A percentile compares a stretch with the other conserved stretches of the same genome.
Evolutionary conservation across 2,888 invertebrate genomes (phyloP).

Genomic region (Glyphotaelius pellucidus): DNA sequence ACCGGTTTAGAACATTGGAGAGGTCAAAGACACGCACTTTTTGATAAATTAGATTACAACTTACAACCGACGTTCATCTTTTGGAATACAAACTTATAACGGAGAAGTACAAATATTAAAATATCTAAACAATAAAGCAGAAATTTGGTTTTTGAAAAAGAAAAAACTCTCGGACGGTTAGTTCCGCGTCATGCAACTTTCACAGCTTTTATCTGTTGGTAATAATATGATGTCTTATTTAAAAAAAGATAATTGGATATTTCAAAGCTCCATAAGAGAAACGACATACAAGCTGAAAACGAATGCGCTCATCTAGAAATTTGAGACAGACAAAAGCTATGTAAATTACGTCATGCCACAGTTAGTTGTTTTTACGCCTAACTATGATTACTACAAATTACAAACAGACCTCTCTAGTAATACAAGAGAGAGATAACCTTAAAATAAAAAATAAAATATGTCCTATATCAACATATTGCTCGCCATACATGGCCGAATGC

Average conservation of each 20-base stretch:
- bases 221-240: too few species aligned
- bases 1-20: slow-evolving; percentile 9
- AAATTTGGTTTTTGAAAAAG: neutral
- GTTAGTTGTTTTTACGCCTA: neutral
- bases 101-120: neutral
- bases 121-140: neutral
- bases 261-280: neutral
- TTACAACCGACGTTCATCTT: neutral
- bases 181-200: neutral
- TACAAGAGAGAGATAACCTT: too few species aligned
- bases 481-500: too few species aligned
- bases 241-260: neutral
- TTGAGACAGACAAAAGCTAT: neutral
- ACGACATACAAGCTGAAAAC: neutral
- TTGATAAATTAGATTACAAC: slow-evolving; percentile 43
- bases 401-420: neutral
- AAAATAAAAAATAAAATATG: too few species aligned
- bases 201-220: neutral
- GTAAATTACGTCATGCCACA: neutral
- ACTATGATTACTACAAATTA: too few species aligned
- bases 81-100: neutral
- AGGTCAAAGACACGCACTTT: slow-evolving; percentile 46
- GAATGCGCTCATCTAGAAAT: neutral
- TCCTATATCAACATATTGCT: too few species aligned
- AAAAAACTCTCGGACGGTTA: too few species aligned